Evolutionary conservation across 1,140 invertebrate species (phyloP).

Genomic region (Drosophila ambigua): DNA sequence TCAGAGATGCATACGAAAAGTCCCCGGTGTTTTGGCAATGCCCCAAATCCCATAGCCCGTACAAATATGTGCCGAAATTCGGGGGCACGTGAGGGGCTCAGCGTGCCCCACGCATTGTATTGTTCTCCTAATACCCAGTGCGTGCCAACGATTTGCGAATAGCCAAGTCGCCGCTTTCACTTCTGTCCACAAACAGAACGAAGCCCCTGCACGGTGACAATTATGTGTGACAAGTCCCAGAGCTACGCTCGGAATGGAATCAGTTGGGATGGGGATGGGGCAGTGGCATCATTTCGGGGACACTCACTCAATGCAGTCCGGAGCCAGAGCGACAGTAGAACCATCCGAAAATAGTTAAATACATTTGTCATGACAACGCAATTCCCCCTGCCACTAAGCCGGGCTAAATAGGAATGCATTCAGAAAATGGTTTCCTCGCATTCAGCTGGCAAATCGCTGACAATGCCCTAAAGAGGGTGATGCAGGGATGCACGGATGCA

Average conservation of each 20-base stretch:
- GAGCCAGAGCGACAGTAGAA: slow-evolving; percentile 39
- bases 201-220: slow-evolving; percentile 64
- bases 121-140: slow-evolving; percentile 64
- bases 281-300: slow-evolving; percentile 52
- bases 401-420: slow-evolving; percentile 60
- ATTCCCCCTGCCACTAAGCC: slow-evolving; percentile 14
- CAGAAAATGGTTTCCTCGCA: slow-evolving; percentile 75
- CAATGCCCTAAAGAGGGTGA: slow-evolving; percentile 65
- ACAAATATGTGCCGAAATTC: slow-evolving; percentile 59
- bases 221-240: slow-evolving; percentile 80
- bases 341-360: slow-evolving; percentile 77
- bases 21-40: slow-evolving; percentile 58
- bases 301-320: slow-evolving; percentile 37
- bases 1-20: slow-evolving; percentile 52
- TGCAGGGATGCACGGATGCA: not conserved
- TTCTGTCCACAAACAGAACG: slow-evolving; percentile 45
- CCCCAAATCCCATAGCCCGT: slow-evolving; percentile 52
- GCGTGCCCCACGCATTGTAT: slow-evolving; percentile 28
- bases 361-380: slow-evolving; percentile 79
- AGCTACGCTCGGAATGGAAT: slow-evolving; percentile 8
- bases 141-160: slow-evolving; percentile 74
- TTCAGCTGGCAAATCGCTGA: slow-evolving; percentile 79
- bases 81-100: slow-evolving; percentile 29
- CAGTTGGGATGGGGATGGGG: not conserved
- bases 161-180: slow-evolving; percentile 45